phyloP scores from a whole-genome alignment of 1,140 invertebrate species.

The Eupristina koningsbergeri region DNA sequence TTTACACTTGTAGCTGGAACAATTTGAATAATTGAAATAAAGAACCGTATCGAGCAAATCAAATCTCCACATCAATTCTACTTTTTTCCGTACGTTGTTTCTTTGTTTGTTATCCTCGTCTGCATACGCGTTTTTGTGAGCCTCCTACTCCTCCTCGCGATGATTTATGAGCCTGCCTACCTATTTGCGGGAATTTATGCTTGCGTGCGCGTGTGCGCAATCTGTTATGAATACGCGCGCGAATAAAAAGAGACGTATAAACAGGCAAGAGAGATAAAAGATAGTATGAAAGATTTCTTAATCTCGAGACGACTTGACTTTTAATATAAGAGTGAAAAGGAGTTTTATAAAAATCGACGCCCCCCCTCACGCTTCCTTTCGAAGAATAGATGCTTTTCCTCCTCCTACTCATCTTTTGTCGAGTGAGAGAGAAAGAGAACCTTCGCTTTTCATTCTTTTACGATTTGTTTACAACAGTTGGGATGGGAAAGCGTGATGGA shows the following conservation, averaged over 20 bases:
- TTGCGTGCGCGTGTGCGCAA: neutral
- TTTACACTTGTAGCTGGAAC: neutral
- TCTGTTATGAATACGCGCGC: neutral
- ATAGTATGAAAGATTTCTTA: slow-evolving; percentile 30
- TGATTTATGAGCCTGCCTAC: neutral
- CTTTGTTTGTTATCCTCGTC: neutral
- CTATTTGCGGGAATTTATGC: neutral
- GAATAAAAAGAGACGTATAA: neutral
- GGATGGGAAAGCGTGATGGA: slow-evolving; percentile 16
- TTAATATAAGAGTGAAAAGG: slow-evolving; percentile 32
- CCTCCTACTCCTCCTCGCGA: neutral
- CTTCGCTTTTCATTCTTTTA: slow-evolving; percentile 46
- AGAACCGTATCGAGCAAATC: slow-evolving; percentile 29
- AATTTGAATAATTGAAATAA: slow-evolving; percentile 46
- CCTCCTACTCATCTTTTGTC: neutral
- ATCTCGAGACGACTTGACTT: slow-evolving; percentile 44
- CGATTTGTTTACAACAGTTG: slow-evolving; percentile 49
- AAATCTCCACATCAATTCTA: neutral
- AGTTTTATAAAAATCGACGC: slow-evolving; percentile 17
- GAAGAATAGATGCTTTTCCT: slow-evolving; percentile 38
- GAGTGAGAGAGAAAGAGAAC: neutral
- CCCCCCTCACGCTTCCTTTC: neutral
- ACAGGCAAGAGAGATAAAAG: neutral
- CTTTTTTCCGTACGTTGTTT: neutral
- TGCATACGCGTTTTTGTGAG: neutral